phyloP scores from a whole-genome alignment of 2,797 vertebrate species.

The Sebastes iracundus region DNA sequence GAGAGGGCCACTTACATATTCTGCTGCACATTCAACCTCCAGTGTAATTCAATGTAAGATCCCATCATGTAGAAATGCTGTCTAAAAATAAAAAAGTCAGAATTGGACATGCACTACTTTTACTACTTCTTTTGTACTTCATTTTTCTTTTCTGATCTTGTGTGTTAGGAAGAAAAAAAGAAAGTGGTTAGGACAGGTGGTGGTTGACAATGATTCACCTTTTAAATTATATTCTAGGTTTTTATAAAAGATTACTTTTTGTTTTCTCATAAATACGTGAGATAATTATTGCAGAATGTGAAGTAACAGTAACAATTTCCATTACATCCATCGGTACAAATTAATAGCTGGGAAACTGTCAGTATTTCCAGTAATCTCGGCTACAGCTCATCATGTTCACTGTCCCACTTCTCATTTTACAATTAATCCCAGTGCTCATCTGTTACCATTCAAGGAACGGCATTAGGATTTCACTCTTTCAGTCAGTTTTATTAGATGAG shows the following conservation, averaged over 20 bases:
- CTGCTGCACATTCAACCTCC: constrained; percentile 17
- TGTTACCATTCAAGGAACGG: constrained; percentile 52
- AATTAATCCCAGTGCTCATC: constrained; percentile 57
- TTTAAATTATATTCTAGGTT: neutral
- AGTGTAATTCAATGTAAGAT: neutral
- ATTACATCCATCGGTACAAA: constrained; percentile 39
- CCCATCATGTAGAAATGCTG: neutral
- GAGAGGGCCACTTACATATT: constrained; percentile 12
- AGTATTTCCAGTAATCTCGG: constrained; percentile 61
- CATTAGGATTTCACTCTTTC: constrained; percentile 35
- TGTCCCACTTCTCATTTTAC: constrained; percentile 34
- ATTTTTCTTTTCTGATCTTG: neutral
- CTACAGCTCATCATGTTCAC: constrained; percentile 38
- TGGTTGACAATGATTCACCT: neutral
- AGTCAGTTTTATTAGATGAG: constrained; percentile 34
- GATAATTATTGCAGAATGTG: constrained; percentile 13
- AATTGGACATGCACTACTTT: neutral
- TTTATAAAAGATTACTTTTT: neutral
- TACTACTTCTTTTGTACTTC: neutral
- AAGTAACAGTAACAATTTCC: constrained; percentile 49
- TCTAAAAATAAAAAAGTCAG: neutral
- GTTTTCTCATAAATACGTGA: constrained; percentile 34
- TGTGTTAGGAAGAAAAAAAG: neutral
- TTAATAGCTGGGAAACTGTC: constrained; percentile 38
- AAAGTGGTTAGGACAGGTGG: neutral